A percentile compares a stretch with the other conserved stretches of the same genome.
These are phyloP conservation scores for Danio tinwini DNA, from an alignment of 2,797 vertebrate species.

Conservation along the genomic window DNA sequence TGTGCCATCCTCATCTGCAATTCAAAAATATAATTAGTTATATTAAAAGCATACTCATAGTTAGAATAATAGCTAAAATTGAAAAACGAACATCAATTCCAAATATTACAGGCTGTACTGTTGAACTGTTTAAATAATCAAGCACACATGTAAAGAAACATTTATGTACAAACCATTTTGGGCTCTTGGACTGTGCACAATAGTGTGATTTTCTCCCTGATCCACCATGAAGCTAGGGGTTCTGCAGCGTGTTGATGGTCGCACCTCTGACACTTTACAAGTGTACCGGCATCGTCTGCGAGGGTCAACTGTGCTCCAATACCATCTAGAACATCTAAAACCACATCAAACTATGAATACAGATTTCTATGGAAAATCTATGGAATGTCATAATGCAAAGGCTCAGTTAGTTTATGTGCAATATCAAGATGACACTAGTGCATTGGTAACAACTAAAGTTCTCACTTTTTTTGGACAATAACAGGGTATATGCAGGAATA, in stretches of 20 bases:
- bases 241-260: constrained; percentile 79
- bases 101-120: neutral
- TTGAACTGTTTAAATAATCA: neutral
- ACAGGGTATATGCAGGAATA: too few species aligned
- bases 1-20: constrained; percentile 65
- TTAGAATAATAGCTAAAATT: constrained; percentile 9
- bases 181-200: constrained; percentile 84
- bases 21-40: constrained; percentile 1
- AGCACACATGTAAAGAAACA: neutral
- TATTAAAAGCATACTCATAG: too few species aligned
- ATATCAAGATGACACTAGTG: neutral
- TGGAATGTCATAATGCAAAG: neutral
- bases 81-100: neutral
- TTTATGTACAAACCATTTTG: constrained; percentile 70
- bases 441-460: neutral
- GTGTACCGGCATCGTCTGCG: constrained; percentile 88
- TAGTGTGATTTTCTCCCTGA: constrained; percentile 87
- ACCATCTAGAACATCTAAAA: constrained; percentile 87
- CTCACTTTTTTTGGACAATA: neutral
- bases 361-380: neutral
- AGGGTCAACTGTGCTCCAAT: constrained; percentile 94
- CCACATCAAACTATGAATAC: constrained; percentile 16
- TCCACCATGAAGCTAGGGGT: constrained; percentile 74
- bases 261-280: constrained; percentile 87
- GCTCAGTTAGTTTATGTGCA: neutral